Evolutionary conservation across 2,113 vertebrate species (phyloP), one percentile per base, ranked within the genome.

Genomic region (Cariama cristata): DNA sequence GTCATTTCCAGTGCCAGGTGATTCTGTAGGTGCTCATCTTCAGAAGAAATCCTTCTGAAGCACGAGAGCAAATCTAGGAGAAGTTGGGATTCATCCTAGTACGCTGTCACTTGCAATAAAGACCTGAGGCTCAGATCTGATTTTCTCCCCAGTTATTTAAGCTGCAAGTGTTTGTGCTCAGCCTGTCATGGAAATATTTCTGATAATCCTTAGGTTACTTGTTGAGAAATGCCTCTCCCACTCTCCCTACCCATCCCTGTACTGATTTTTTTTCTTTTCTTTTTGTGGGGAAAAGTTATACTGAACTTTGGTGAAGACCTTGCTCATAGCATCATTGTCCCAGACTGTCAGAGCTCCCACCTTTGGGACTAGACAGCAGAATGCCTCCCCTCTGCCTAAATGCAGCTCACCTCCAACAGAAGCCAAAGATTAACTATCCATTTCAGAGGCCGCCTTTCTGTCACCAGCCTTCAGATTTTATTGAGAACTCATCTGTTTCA

Each of bases 401-500:
- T 8, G 9, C 7, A 3, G 16, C 47, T 79, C 27, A 55, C 12
- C 16, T 8, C 49, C 67, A n/a, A 47, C 8, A 80, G 24, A 63
- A 92, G 18, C n/a, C 72, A 59, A 40, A 89, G 32, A 71, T 55
- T 58, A 91, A 16, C 26, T 73, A 14, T 28, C 15, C 32, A 17
- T 76, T 91, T n/a, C 15, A 13, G n/a, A 86, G 26, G 15, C 15
- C 89, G 94, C 80, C 38, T 47, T 83, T 47, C 24, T 32, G 20
- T 76, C 72, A 55, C 38, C 42, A 84, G 38, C 42, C 64, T 91
- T 89, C 91, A 81, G 76, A 55, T 79, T 0, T 0, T 68, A 87
- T 59, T 71, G 89, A 93, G n/a, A 83, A 63, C 69, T 96, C 76
- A 91, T 95, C 72, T 86, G 55, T 93, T 94, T 94, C 44, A 56